Conservation (phyloP, 2,888 invertebrate genomes). For the Pantelozetes paolii region DNA sequence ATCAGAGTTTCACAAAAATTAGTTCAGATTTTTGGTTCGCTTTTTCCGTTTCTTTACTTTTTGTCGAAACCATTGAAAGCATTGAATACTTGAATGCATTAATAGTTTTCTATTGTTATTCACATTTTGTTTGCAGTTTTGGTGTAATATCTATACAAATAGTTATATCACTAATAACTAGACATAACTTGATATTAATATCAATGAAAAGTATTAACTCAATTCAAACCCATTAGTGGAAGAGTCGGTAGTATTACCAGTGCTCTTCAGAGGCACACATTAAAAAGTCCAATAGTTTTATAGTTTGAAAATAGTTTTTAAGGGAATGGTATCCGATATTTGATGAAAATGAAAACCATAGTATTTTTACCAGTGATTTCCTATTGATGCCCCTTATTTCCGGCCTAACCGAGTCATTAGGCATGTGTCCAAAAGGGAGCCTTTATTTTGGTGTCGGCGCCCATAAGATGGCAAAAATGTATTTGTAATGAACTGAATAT, state of each 20-base stretch:
- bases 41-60: constrained; percentile 19
- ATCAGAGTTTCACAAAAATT: constrained; percentile 7
- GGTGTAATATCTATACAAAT: neutral
- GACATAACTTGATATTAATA: neutral
- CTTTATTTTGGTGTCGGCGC: constrained; percentile 31
- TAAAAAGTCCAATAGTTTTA: constrained; percentile 23
- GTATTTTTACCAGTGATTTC: constrained; percentile 18
- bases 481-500: constrained; percentile 27
- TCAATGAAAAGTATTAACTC: neutral
- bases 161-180: neutral
- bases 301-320: constrained; percentile 13
- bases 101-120: constrained; percentile 29
- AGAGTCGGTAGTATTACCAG: neutral
- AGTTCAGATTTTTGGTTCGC: constrained; percentile 18
- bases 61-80: constrained; percentile 18
- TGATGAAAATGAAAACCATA: neutral
- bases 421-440: constrained; percentile 34
- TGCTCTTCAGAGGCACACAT: neutral
- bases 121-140: neutral
- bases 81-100: constrained; percentile 26
- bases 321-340: constrained; percentile 4
- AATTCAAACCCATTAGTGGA: neutral
- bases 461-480: constrained; percentile 9
- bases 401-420: constrained; percentile 39
- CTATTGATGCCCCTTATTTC: constrained; percentile 22